A percentile compares a stretch with the other conserved stretches of the same genome.
Conservation (phyloP, 53 echinoderm and acorn worm species). For the Patiria pectinifera region DNA sequence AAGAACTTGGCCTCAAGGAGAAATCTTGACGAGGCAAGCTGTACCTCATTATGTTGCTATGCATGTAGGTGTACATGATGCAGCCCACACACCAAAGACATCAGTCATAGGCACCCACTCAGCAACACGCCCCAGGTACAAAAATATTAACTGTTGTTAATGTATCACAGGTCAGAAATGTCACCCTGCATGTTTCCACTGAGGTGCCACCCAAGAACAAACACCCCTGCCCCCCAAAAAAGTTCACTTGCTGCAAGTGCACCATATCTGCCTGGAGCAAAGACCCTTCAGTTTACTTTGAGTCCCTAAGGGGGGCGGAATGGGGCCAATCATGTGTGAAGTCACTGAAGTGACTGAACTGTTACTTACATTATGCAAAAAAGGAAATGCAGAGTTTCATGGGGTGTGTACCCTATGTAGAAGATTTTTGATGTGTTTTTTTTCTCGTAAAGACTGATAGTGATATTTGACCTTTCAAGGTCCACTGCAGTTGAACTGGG, state of each 20-base stretch:
- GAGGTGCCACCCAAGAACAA: background rate
- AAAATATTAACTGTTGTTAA: conserved; percentile 12
- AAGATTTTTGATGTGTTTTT: no score
- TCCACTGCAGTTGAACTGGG: no score
- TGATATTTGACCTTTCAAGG: background rate
- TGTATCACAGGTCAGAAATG: background rate
- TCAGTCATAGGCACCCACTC: background rate
- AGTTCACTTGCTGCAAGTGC: background rate
- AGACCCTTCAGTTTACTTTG: background rate
- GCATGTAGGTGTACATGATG: no score
- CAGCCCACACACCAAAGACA: background rate
- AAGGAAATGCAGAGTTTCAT: no score
- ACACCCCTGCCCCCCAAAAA: background rate
- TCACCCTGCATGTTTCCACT: background rate
- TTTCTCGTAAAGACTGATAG: background rate
- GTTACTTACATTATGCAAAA: background rate
- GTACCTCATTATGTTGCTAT: background rate
- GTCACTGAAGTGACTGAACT: background rate
- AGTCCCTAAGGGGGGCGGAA: background rate
- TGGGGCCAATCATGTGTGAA: background rate
- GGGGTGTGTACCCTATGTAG: no score
- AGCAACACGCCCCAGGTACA: background rate
- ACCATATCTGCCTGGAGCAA: background rate
- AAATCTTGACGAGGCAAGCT: no score
- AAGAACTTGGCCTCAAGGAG: background rate